These are phyloP conservation scores for Brenthis hecate DNA, from an alignment of 2,888 invertebrate genomes.

Conservation along the genomic window DNA sequence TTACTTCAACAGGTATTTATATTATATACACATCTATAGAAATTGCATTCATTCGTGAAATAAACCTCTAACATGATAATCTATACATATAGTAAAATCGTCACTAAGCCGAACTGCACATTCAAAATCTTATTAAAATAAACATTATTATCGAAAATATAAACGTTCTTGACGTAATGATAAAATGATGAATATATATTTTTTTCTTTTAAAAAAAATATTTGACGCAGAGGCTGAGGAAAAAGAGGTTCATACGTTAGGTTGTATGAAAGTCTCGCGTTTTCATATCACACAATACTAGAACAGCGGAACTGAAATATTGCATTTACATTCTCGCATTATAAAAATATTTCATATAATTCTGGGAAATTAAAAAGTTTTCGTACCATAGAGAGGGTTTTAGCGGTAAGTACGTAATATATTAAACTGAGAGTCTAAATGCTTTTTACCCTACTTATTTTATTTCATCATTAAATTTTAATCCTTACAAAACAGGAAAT, in stretches of 20 bases:
- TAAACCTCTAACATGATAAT: conserved; percentile 3
- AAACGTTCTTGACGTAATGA: conserved; percentile 11
- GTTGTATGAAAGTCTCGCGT: conserved; percentile 25
- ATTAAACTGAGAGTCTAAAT: conserved; percentile 25
- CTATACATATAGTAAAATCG: too few relatives aligned
- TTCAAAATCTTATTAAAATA: too few relatives aligned
- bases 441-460: conserved; percentile 21
- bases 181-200: conserved; percentile 14
- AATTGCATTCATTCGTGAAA: too few relatives aligned
- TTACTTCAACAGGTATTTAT: too few relatives aligned
- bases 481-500: conserved; percentile 12
- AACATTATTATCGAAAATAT: too few relatives aligned
- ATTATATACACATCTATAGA: too few relatives aligned
- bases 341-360: conserved; percentile 29
- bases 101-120: too few relatives aligned
- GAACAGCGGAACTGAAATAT: conserved; percentile 22
- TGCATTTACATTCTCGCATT: conserved; percentile 27
- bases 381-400: conserved; percentile 22
- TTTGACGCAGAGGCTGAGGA: conserved; percentile 29
- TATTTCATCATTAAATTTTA: conserved; percentile 28
- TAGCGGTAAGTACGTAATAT: conserved; percentile 23
- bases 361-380: conserved; percentile 28
- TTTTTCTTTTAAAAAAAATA: conserved; percentile 23
- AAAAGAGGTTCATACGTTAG: conserved; percentile 32
- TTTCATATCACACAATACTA: conserved; percentile 27